Evolutionary conservation across 2,888 invertebrate genomes (phyloP).

Genomic region (Diarsia rubi): DNA sequence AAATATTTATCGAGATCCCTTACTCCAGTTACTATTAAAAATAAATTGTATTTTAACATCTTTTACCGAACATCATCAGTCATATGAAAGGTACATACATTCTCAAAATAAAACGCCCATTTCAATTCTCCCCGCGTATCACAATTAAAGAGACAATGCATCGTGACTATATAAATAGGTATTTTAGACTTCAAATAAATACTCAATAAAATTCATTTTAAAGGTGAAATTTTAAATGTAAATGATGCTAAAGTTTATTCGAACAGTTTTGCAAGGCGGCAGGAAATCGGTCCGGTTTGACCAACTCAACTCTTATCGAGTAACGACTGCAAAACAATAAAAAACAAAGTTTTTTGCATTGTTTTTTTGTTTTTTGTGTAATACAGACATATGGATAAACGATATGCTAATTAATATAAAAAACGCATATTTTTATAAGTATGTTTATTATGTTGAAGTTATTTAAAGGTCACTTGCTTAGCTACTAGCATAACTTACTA

Average conservation of each 20-base stretch:
- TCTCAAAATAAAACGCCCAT: slow-evolving; percentile 15
- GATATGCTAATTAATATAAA: slow-evolving; percentile 39
- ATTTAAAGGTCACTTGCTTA: slow-evolving; percentile 42
- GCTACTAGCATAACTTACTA: slow-evolving; percentile 6
- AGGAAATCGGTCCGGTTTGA: slow-evolving; percentile 81
- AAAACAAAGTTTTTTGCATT: slow-evolving; percentile 2
- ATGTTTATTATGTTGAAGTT: slow-evolving; percentile 32
- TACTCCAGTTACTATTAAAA: not conserved
- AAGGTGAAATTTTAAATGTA: slow-evolving; percentile 61
- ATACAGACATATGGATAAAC: slow-evolving; percentile 23
- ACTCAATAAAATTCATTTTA: slow-evolving; percentile 41
- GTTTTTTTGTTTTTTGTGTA: not conserved
- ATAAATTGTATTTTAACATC: not conserved
- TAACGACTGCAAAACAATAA: slow-evolving; percentile 68
- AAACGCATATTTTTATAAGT: slow-evolving; percentile 7
- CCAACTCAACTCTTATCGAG: slow-evolving; percentile 63
- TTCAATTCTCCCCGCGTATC: slow-evolving; percentile 1
- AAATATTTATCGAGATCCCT: not conserved
- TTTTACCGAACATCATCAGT: not conserved
- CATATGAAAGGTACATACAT: slow-evolving; percentile 4
- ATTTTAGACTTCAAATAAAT: slow-evolving; percentile 43
- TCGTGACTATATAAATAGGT: slow-evolving; percentile 34
- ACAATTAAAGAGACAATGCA: slow-evolving; percentile 44
- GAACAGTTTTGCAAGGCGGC: slow-evolving; percentile 53
- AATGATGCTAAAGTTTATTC: slow-evolving; percentile 62